A percentile compares a stretch with the other conserved stretches of the same genome.
Evolutionary conservation across 2,797 vertebrate species (phyloP).

Genomic region (Champsocephalus gunnari): DNA sequence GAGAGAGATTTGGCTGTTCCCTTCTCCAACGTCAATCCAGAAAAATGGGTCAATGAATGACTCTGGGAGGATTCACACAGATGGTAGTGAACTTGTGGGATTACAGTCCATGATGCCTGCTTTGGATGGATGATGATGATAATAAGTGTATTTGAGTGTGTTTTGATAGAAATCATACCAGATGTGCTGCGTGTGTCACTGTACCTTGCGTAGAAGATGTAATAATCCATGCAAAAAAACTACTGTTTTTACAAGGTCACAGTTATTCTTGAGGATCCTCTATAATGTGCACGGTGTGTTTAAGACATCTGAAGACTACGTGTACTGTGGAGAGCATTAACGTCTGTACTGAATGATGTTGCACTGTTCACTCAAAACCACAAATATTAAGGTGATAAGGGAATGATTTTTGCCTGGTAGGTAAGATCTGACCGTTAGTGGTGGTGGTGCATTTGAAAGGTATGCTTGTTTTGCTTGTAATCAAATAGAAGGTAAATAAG

Average conservation of each 20-base stretch:
- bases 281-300: neutral
- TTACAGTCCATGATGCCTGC: neutral
- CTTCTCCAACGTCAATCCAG: constrained; percentile 1
- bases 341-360: neutral
- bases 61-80: constrained; percentile 11
- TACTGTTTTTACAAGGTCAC: neutral
- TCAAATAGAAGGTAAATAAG: neutral
- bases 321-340: neutral
- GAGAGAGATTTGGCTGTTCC: constrained; percentile 5
- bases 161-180: neutral
- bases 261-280: neutral
- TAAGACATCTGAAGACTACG: neutral
- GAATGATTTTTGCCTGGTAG: neutral
- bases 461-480: neutral
- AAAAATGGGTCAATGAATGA: constrained; percentile 42
- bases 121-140: neutral
- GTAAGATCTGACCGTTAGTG: neutral
- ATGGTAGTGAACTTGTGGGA: neutral
- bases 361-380: neutral
- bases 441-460: neutral
- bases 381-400: neutral
- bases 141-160: neutral
- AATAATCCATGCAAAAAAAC: neutral
- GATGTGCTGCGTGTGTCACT: neutral
- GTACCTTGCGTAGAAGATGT: neutral